Conservation (phyloP, 1,140 invertebrate species). For the Eumaeus atala region DNA sequence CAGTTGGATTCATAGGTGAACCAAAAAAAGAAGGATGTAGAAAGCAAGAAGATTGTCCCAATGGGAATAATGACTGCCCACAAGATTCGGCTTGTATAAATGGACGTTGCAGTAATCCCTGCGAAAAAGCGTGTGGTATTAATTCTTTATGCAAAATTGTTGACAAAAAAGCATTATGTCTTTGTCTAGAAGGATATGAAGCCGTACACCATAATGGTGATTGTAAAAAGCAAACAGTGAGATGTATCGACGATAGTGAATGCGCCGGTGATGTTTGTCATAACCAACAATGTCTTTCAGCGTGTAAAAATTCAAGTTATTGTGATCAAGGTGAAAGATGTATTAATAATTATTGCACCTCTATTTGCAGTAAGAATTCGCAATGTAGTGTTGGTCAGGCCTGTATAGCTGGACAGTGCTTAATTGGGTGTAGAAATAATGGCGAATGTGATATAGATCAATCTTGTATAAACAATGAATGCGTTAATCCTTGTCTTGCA, state of each 20-base stretch:
- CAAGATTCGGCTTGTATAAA: slow-evolving; percentile 81
- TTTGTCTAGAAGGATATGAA: slow-evolving; percentile 83
- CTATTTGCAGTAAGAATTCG: slow-evolving; percentile 84
- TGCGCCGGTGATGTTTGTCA: slow-evolving; percentile 86
- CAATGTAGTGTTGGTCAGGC: slow-evolving; percentile 87
- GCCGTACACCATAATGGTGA: slow-evolving; percentile 78
- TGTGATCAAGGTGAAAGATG: slow-evolving; percentile 88
- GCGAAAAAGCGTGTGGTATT: slow-evolving; percentile 82
- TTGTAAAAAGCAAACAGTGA: slow-evolving; percentile 80
- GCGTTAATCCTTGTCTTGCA: slow-evolving; percentile 85
- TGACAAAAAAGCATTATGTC: slow-evolving; percentile 83
- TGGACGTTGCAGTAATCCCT: slow-evolving; percentile 85
- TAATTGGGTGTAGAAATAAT: slow-evolving; percentile 87
- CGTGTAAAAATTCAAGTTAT: slow-evolving; percentile 85
- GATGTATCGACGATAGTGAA: slow-evolving; percentile 82
- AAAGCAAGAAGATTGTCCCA: slow-evolving; percentile 81
- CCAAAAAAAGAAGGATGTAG: slow-evolving; percentile 83
- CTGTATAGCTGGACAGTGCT: slow-evolving; percentile 85
- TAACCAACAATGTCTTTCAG: slow-evolving; percentile 87
- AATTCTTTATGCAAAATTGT: slow-evolving; percentile 86
- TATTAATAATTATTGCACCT: slow-evolving; percentile 83
- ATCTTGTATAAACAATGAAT: slow-evolving; percentile 89
- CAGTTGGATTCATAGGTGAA: slow-evolving; percentile 83
- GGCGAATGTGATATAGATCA: slow-evolving; percentile 84
- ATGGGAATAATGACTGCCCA: slow-evolving; percentile 85